Conservation (phyloP, 2,797 vertebrate species). For the Denticeps clupeoides region DNA sequence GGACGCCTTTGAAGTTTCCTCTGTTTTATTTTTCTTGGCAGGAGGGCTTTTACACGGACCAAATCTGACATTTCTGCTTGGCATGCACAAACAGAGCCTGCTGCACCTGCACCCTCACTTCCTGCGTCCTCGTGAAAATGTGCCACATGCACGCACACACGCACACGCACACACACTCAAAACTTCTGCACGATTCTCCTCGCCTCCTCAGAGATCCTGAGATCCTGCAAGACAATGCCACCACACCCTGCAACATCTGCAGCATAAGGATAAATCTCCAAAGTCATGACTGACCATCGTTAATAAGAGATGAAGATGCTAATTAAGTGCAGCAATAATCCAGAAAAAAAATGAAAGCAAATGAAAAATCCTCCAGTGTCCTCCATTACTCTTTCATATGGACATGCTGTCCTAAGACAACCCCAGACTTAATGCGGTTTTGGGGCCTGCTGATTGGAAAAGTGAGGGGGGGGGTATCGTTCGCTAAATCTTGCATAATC, state of each 20-base stretch:
- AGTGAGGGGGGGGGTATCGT: constrained; percentile 2
- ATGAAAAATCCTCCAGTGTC: constrained; percentile 11
- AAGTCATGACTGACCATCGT: constrained; percentile 24
- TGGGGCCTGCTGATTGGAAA: constrained; percentile 8
- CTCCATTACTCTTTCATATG: constrained; percentile 7
- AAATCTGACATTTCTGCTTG: constrained; percentile 35
- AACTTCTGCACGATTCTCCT: constrained; percentile 3
- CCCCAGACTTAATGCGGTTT: constrained; percentile 16
- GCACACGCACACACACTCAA: neutral
- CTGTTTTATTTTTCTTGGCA: constrained; percentile 39
- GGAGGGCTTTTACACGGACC: constrained; percentile 13
- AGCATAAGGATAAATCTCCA: constrained; percentile 9
- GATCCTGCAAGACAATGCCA: neutral
- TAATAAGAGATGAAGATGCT: constrained; percentile 31
- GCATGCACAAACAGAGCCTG: constrained; percentile 29
- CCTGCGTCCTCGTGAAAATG: constrained; percentile 28
- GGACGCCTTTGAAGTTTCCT: constrained; percentile 43
- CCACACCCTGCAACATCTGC: constrained; percentile 13
- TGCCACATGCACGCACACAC: constrained; percentile 24
- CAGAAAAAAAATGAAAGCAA: neutral
- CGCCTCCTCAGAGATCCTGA: too few species aligned
- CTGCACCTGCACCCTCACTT: constrained; percentile 31
- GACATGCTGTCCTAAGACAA: constrained; percentile 23
- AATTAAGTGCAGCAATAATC: constrained; percentile 25
- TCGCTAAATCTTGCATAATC: constrained; percentile 15